Evolutionary conservation across 2,113 vertebrate genomes (phyloP).

Genomic region (Barnardius zonarius): DNA sequence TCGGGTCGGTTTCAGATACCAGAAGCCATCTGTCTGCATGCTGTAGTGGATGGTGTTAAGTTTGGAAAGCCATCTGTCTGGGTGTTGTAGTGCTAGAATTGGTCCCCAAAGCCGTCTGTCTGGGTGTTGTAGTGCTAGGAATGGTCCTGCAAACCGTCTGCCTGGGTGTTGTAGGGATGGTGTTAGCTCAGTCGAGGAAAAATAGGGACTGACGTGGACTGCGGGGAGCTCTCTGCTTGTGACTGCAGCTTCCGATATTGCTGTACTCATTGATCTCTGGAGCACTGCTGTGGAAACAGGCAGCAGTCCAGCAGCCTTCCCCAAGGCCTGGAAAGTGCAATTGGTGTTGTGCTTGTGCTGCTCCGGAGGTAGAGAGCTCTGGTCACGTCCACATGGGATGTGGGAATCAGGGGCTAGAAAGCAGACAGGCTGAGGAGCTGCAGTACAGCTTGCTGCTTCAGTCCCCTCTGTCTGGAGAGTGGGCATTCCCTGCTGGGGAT

Average conservation of each 20-base stretch:
- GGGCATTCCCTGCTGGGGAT: neutral
- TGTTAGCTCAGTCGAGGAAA: neutral
- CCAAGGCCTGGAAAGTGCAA: neutral
- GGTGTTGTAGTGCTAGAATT: slow-evolving; percentile 46
- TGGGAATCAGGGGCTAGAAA: neutral
- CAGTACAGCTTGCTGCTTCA: neutral
- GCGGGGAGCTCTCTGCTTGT: neutral
- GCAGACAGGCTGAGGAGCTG: neutral
- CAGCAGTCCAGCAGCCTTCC: neutral
- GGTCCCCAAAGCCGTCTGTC: slow-evolving; percentile 40
- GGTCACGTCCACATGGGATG: rapidly evolving
- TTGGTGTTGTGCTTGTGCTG: neutral
- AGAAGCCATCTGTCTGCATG: slow-evolving; percentile 25
- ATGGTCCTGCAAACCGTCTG: slow-evolving; percentile 6
- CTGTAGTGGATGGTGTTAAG: slow-evolving; percentile 9
- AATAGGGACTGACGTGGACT: neutral
- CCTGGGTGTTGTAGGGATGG: neutral
- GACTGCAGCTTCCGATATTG: neutral
- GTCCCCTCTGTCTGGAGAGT: neutral
- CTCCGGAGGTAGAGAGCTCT: neutral
- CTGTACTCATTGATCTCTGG: neutral
- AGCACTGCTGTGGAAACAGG: neutral
- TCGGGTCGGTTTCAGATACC: neutral
- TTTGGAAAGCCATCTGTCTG: slow-evolving; percentile 58
- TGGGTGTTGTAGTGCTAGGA: slow-evolving; percentile 43